phyloP scores from a whole-genome alignment of 2,888 invertebrate species.

The Brachylomia viminalis region DNA sequence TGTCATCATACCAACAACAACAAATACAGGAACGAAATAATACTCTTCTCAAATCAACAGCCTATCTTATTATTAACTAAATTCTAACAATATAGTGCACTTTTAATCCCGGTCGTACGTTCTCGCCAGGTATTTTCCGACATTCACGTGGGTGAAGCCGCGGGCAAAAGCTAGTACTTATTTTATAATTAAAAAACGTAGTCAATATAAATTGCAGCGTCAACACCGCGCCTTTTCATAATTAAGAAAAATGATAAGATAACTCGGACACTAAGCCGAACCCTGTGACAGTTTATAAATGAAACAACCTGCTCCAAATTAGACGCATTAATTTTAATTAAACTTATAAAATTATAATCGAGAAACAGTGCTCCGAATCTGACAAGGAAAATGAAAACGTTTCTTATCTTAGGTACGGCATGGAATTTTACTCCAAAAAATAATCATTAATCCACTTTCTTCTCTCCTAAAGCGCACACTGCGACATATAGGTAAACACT shows the following conservation, averaged over 20 bases:
- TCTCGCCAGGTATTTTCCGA: background rate
- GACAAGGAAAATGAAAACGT: constrained; percentile 28
- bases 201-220: constrained; percentile 40
- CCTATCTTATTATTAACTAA: too few species aligned
- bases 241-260: constrained; percentile 51
- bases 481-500: background rate
- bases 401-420: background rate
- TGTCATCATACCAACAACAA: too few species aligned
- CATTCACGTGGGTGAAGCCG: background rate
- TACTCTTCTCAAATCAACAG: too few species aligned
- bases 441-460: background rate
- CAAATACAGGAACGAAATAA: too few species aligned
- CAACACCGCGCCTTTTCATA: constrained; percentile 33
- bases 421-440: background rate
- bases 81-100: background rate
- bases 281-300: constrained; percentile 57
- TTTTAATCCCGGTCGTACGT: background rate
- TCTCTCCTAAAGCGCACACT: background rate
- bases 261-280: constrained; percentile 47
- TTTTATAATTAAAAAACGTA: constrained; percentile 10
- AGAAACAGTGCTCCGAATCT: constrained; percentile 29
- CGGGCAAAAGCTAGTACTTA: background rate
- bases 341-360: constrained; percentile 50
- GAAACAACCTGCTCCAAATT: constrained; percentile 53
- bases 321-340: constrained; percentile 52